phyloP scores from a whole-genome alignment of 2,797 vertebrate species.

The Steatocranus sp. region DNA sequence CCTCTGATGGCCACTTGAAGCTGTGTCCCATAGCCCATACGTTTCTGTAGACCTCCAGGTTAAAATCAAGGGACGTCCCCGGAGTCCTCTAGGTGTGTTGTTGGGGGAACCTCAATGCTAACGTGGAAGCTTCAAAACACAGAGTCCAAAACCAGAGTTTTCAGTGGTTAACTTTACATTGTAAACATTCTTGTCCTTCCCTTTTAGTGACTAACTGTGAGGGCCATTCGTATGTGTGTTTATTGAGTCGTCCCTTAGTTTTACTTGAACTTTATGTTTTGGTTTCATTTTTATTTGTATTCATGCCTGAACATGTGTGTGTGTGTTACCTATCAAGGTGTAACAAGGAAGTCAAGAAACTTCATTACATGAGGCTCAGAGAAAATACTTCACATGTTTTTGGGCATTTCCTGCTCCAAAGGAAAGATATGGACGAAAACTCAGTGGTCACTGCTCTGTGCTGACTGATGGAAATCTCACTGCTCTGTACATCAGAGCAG shows the following conservation, averaged over 20 bases:
- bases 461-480: neutral
- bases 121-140: neutral
- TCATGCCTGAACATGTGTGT: rapidly evolving
- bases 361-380: neutral
- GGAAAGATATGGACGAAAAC: neutral
- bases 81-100: rapidly evolving
- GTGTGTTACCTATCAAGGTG: neutral
- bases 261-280: rapidly evolving
- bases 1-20: neutral
- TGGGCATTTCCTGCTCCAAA: neutral
- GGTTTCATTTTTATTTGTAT: neutral
- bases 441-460: neutral
- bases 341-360: neutral
- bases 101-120: rapidly evolving
- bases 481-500: neutral
- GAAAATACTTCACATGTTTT: neutral
- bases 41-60: neutral
- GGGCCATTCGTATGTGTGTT: rapidly evolving
- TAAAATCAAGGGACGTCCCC: neutral
- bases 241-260: rapidly evolving
- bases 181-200: neutral
- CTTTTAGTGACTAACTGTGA: neutral
- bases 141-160: neutral
- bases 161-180: neutral
- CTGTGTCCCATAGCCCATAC: neutral